phyloP scores from a whole-genome alignment of 2,888 invertebrate genomes.

The Silvanus unidentatus region DNA sequence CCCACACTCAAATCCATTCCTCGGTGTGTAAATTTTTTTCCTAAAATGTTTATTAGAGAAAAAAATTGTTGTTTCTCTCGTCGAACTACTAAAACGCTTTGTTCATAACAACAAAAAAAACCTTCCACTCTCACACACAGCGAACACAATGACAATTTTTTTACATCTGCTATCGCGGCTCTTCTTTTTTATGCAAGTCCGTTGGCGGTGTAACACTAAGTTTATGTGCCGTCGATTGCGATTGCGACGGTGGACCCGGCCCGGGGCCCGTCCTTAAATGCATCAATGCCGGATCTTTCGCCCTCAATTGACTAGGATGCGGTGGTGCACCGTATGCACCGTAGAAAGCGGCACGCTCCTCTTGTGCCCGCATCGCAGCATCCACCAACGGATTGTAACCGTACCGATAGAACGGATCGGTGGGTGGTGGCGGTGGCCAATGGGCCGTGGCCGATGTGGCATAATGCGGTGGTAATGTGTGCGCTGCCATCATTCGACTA shows the following conservation, averaged over 20 bases:
- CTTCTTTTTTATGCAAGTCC: constrained; percentile 54
- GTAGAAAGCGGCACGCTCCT: constrained; percentile 74
- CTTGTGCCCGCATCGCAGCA: constrained; percentile 70
- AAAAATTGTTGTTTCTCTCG: too few species aligned
- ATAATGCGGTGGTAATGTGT: constrained; percentile 52
- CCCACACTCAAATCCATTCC: too few species aligned
- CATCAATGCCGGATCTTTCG: constrained; percentile 52
- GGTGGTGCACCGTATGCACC: constrained; percentile 53
- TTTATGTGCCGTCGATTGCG: constrained; percentile 39
- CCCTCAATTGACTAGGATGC: constrained; percentile 38
- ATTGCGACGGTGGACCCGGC: constrained; percentile 48
- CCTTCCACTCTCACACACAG: too few species aligned
- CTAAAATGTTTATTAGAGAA: too few species aligned
- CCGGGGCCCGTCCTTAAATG: constrained; percentile 52
- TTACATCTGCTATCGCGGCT: constrained; percentile 51
- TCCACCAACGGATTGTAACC: constrained; percentile 77
- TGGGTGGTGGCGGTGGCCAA: constrained; percentile 42
- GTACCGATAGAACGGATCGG: constrained; percentile 55
- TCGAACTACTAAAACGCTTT: too few species aligned
- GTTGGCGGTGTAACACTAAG: constrained; percentile 55
- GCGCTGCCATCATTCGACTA: constrained; percentile 42
- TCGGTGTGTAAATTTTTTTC: too few species aligned
- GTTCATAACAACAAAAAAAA: too few species aligned
- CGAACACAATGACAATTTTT: too few species aligned
- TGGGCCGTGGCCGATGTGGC: constrained; percentile 44